Evolutionary conservation across 2,113 vertebrate genomes (phyloP).

Genomic region (Chloroceryle aenea): DNA sequence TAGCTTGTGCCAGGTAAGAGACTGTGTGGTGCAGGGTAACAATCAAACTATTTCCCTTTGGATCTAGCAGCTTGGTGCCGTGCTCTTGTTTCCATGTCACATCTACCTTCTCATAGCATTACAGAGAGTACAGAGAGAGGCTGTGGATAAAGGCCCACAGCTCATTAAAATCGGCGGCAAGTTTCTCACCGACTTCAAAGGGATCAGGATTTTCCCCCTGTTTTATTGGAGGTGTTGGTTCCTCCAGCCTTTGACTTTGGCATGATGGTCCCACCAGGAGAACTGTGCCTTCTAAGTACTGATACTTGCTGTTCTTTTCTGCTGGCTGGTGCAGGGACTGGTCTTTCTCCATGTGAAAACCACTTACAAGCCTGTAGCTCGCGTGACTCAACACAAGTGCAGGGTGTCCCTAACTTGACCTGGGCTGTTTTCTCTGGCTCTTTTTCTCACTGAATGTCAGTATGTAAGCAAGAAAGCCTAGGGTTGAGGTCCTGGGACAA

Average conservation of each 20-base stretch:
- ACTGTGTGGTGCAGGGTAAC: not conserved
- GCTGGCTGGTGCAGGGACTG: not conserved
- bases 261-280: not conserved
- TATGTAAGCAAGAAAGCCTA: not conserved
- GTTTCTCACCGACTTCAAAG: not conserved
- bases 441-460: not conserved
- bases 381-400: not conserved
- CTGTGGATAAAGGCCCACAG: not conserved
- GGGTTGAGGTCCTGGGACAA: not conserved
- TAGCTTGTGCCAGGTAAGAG: not conserved
- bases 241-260: not conserved
- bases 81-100: not conserved
- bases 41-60: not conserved
- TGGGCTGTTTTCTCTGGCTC: not conserved
- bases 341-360: not conserved
- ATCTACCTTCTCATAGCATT: not conserved
- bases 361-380: not conserved
- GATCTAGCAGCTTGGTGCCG: not conserved
- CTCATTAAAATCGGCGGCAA: not conserved
- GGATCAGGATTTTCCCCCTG: not conserved
- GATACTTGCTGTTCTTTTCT: not conserved
- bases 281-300: not conserved
- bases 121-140: not conserved
- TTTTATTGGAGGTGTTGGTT: not conserved
- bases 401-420: not conserved